Evolutionary conservation across 2,113 vertebrate genomes (phyloP).

Genomic region (Connochaetes taurinus): DNA sequence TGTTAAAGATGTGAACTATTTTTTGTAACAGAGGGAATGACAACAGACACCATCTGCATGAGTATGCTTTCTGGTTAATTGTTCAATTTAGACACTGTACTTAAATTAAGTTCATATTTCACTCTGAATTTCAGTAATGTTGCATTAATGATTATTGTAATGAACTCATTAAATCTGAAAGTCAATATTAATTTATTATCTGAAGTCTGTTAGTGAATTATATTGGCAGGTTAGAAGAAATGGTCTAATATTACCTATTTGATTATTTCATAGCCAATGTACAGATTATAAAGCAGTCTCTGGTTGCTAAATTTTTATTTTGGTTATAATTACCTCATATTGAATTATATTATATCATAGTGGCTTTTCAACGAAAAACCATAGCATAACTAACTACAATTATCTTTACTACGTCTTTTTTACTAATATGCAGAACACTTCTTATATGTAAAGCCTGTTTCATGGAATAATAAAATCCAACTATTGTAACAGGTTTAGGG

Average conservation of each 20-base stretch:
- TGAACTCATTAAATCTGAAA: slow-evolving; percentile 78
- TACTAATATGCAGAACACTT: not conserved
- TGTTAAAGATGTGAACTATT: not conserved
- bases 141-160: slow-evolving; percentile 73
- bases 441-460: not conserved
- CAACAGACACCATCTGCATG: not conserved
- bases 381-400: not conserved
- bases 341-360: not conserved
- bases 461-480: not conserved
- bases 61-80: slow-evolving; percentile 59
- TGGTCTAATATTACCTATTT: slow-evolving; percentile 66
- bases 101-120: slow-evolving; percentile 68
- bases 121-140: slow-evolving; percentile 71
- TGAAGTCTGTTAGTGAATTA: slow-evolving; percentile 70
- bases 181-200: slow-evolving; percentile 78
- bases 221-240: slow-evolving; percentile 71
- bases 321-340: slow-evolving; percentile 10
- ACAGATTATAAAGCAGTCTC: slow-evolving; percentile 63
- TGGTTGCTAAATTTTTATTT: slow-evolving; percentile 54
- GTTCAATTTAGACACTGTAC: slow-evolving; percentile 58
- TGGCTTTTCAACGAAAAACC: not conserved
- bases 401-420: not conserved
- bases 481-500: not conserved
- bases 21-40: not conserved
- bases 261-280: slow-evolving; percentile 67